Evolutionary conservation across 1,140 invertebrate species (phyloP), one percentile per base, ranked within the genome.

Genomic region (Panulirus ornatus): DNA sequence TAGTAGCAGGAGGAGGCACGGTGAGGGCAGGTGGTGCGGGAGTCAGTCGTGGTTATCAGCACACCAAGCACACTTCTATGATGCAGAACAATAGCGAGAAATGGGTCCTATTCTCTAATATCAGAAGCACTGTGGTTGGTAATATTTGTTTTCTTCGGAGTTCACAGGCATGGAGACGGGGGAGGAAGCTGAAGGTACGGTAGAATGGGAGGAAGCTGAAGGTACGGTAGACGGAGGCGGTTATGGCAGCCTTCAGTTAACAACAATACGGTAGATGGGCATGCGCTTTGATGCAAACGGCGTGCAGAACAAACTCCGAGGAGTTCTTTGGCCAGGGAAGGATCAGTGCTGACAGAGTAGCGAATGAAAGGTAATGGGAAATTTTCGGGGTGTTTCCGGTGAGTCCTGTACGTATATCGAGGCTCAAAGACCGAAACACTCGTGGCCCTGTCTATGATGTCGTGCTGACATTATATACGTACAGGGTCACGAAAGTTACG

Each of bases 171-270:
- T 19, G 66, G n/a, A 71, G 63, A n/a, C 83, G 71, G n/a, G 83
- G 70, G 9, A 76, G 84, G 84, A 76, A 76, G 42, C 42, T 54
- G 84, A 86, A 86, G 27, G 22, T 54, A 36, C n/a, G n/a, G n/a
- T n/a, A n/a, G n/a, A n/a, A n/a, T n/a, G n/a, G n/a, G n/a, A n/a
- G n/a, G n/a, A n/a, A n/a, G n/a, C n/a, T n/a, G n/a, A n/a, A n/a
- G n/a, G n/a, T n/a, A 54, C 84, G n/a, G 11, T 36, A 9, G 47
- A 36, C 9, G 70, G 42, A 54, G 44, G 0, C 6, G 70, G 1
- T 9, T 70, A 14, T 36, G 83, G 83, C 30, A 71, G 40, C 27
- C 6, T 84, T 36, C 83, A 40, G 16, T 9, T 84, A 30, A 70
- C 36, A 38, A 71, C 83, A 0, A 73, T n/a, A 40, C 83, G 30